Percentiles rank a stretch among this genome's conserved stretches.
Evolutionary conservation across 2,113 vertebrate genomes (phyloP).

Genomic region (Oceanodroma tethys): DNA sequence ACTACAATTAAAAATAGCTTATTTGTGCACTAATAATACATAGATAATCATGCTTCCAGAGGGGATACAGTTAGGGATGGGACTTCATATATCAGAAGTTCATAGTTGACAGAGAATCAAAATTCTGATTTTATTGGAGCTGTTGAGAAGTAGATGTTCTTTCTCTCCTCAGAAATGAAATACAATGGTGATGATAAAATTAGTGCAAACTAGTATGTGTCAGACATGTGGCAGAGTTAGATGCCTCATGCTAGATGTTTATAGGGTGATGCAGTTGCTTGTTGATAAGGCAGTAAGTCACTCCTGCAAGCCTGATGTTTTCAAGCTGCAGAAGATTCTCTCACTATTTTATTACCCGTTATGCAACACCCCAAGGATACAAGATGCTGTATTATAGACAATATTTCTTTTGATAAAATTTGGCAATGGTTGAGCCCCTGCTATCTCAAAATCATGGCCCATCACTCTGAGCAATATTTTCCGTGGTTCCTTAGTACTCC

Average conservation of each 20-base stretch:
- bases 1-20: background rate
- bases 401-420: background rate
- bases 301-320: background rate
- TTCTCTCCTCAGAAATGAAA: background rate
- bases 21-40: background rate
- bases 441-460: background rate
- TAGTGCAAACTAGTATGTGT: background rate
- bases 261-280: background rate
- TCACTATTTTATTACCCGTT: background rate
- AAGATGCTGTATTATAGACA: background rate
- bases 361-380: background rate
- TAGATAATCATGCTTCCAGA: background rate
- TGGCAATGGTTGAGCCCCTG: background rate
- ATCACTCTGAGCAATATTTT: background rate
- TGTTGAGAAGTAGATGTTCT: background rate
- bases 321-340: background rate
- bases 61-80: background rate
- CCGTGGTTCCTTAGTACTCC: background rate
- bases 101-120: background rate
- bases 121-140: background rate
- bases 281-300: conserved; percentile 4
- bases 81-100: background rate
- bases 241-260: background rate
- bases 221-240: background rate
- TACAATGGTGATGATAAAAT: background rate